Percentiles rank a stretch among this genome's conserved stretches.
Evolutionary conservation across 1,140 invertebrate species (phyloP).

Genomic region (Matsumurasca onukii): DNA sequence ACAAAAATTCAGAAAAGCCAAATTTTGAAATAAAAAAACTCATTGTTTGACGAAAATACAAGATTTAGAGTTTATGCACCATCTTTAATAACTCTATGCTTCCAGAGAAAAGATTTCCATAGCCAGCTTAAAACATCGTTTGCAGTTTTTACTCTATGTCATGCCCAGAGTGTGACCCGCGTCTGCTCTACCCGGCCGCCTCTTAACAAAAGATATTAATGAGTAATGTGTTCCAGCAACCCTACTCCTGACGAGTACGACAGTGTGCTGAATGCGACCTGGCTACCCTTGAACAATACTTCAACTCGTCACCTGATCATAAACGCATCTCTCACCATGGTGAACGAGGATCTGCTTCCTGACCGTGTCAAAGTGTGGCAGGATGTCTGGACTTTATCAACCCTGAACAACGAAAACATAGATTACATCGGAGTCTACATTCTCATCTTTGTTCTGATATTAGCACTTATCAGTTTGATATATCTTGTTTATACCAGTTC

Average conservation of each 20-base stretch:
- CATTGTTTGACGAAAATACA: neutral
- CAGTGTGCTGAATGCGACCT: neutral
- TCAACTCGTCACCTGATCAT: slow-evolving; percentile 7
- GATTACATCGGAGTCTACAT: no score
- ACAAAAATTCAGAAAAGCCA: no score
- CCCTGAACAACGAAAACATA: no score
- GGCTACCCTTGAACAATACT: neutral
- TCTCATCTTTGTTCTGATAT: no score
- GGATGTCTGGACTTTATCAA: neutral
- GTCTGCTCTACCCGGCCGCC: no score
- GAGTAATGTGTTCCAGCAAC: no score
- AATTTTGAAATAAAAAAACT: neutral
- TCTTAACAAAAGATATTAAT: no score
- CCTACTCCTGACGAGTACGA: neutral
- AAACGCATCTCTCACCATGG: neutral
- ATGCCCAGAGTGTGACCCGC: neutral
- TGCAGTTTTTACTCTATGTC: neutral
- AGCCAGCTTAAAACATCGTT: neutral
- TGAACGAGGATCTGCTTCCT: neutral
- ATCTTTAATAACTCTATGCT: no score
- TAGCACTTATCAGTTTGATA: no score
- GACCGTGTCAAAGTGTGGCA: neutral
- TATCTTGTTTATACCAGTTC: no score
- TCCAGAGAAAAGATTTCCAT: neutral
- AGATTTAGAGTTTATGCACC: no score